Percentiles rank a stretch among this genome's conserved stretches.
These are phyloP conservation scores for Mesochorus sp. DNA, from an alignment of 2,888 invertebrate species.

Conservation along the genomic window DNA sequence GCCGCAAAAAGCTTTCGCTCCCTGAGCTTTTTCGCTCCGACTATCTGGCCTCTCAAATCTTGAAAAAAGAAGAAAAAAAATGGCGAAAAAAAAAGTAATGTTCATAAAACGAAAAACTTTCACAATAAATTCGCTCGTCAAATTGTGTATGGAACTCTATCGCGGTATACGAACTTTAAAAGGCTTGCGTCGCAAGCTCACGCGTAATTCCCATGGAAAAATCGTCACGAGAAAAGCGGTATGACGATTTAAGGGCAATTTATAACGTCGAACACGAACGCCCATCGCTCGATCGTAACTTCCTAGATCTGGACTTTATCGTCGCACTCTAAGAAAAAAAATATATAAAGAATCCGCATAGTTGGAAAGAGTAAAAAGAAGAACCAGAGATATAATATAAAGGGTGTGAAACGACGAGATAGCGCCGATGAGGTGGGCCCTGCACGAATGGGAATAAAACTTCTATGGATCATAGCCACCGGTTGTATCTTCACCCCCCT, in stretches of 20 bases:
- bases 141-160: no score
- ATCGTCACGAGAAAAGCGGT: constrained; percentile 15
- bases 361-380: constrained; percentile 15
- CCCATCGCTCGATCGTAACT: constrained; percentile 20
- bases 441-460: not conserved
- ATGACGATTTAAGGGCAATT: constrained; percentile 43
- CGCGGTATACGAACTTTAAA: no score
- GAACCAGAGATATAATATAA: no score
- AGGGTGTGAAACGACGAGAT: not conserved
- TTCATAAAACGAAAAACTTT: not conserved
- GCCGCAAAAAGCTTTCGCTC: not conserved
- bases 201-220: no score
- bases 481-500: no score
- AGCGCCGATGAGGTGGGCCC: not conserved
- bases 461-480: no score
- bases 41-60: no score
- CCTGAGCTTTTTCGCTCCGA: not conserved
- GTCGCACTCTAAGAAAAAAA: no score
- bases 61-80: no score
- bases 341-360: no score
- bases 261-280: constrained; percentile 7
- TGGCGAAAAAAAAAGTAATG: not conserved
- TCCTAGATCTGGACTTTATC: constrained; percentile 11
- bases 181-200: no score
- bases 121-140: no score